These are phyloP conservation scores for Rhadinocentrus ornatus DNA, from an alignment of 2,797 vertebrate genomes.

Conservation along the genomic window DNA sequence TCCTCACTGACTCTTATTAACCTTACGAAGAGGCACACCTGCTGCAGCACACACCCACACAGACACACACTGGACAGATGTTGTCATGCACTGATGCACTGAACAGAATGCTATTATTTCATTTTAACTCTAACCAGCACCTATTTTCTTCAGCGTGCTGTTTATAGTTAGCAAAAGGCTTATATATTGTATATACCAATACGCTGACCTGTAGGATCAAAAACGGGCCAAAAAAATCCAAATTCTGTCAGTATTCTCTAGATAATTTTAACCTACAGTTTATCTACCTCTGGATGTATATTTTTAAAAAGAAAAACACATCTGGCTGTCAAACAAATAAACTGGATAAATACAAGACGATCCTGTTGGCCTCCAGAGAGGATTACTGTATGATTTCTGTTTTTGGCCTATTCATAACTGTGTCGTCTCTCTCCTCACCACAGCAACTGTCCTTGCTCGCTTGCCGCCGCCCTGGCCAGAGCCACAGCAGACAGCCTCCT, in stretches of 20 bases:
- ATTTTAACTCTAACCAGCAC: constrained; percentile 4
- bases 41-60: constrained; percentile 15
- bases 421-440: constrained; percentile 30
- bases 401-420: constrained; percentile 33
- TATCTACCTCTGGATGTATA: background rate
- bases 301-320: background rate
- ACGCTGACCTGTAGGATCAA: constrained; percentile 1
- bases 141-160: background rate
- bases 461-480: constrained; percentile 94
- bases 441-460: constrained; percentile 91
- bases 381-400: constrained; percentile 15
- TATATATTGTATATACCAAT: background rate
- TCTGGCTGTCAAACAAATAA: background rate
- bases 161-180: background rate
- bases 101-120: constrained; percentile 24
- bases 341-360: background rate
- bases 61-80: constrained; percentile 37
- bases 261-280: background rate
- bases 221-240: background rate
- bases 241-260: background rate
- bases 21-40: constrained; percentile 30
- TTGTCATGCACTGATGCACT: constrained; percentile 17
- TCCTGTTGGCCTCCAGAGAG: constrained; percentile 1
- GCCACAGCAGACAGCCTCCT: constrained; percentile 92
- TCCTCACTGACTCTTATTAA: constrained; percentile 29